Base-by-base conservation (phyloP, 37 sponge, comb jelly and placozoan genomes). In the Chondrosia reniformis region DNA sequence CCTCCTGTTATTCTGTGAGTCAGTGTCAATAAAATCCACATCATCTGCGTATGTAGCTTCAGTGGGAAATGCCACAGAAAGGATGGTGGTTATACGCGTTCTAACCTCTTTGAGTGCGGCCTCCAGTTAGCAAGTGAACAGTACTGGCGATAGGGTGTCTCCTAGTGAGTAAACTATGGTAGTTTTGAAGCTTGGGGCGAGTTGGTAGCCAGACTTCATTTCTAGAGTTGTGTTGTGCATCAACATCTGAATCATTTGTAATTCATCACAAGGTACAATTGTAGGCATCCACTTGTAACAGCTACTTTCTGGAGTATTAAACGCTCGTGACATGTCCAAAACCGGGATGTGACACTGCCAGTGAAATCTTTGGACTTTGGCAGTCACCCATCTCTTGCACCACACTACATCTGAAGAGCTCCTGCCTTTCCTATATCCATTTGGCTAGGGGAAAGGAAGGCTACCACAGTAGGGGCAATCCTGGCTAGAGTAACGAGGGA, bases 401-500 rank as follows among this genome's bases (percentile, higher is more conserved):
- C 58, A 56, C 58, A 56, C 3, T 56, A 56, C 7, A 6, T 56
- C 58, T 56, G 58, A 56, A 28, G 58, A 28, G 58, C 58, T 56
- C 58, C 58, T 56, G 58, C 58, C 58, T 56, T 56, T 49, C 15
- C 52, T 10, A 49, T 10, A 15, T 15, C 52, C 15, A 10, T 49
- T n/a, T n/a, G n/a, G n/a, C n/a, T n/a, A n/a, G n/a, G n/a, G n/a
- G n/a, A n/a, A n/a, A n/a, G n/a, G n/a, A n/a, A 49, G 52, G 52
- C 52, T 19, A 19, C 52, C 10, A 49, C 52, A 49, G 15, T 49
- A 49, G 52, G 52, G 52, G 52, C 52, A 49, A 49, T 49, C 36
- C 66, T 64, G 66, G 66, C 66, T 64, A 64, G 33, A 64, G 6
- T 3, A 32, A 64, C 66, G 34, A 64, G 66, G 4, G 66, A 64